Evolutionary conservation across 92 coral and sea anemone genomes (phyloP), one percentile per base, ranked within the genome.

Genomic region (Meandrina meandrites): DNA sequence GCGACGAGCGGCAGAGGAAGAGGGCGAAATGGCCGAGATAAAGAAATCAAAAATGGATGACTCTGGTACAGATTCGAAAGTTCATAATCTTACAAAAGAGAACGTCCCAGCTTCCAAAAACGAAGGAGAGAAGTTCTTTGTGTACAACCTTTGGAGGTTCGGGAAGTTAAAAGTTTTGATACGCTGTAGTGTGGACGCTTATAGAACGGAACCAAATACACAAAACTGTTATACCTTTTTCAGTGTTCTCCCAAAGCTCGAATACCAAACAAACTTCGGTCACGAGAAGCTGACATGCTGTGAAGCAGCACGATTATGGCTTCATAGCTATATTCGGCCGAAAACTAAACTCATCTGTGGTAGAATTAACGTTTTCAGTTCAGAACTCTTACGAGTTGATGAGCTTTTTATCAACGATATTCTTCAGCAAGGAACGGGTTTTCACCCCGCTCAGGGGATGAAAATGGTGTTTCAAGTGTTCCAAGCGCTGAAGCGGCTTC

Each of bases 81-180:
- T 34, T 83, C 3, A 53, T 21, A 72, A 66, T 58, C 54, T 16
- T 19, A 36, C 34, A 35, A 75, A 24, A 30, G 80, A 57, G 51
- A 31, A 50, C 31, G 78, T 10, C 11, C 37, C 58, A 28, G 17
- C 81, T 19, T 45, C 31, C n/a, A 15, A 18, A 36, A 76, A 32
- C 67, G 54, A 75, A 28, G 78, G 47, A 27, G 75, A 71, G 19
- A 89, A 87, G 36, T 90, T 58, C 53, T 90, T 76, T 27, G 93
- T 93, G 37, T 96, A 96, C 81, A 95, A 93, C 79, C 75, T 96
- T 75, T 96, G 98, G 98, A 92, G 85, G 73, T 92, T 94, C 86
- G 98, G 98, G 28, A 92, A 90, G 79, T 84, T 94, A 11, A 92
- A 88, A 57, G 66, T 96, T 28, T 86, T 96, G 45, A 88, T 96